A percentile compares a stretch with the other conserved stretches of the same genome.
These are phyloP conservation scores for Lepilemur septentrionalis DNA, from an alignment of 2,797 vertebrate genomes.

Conservation along the genomic window DNA sequence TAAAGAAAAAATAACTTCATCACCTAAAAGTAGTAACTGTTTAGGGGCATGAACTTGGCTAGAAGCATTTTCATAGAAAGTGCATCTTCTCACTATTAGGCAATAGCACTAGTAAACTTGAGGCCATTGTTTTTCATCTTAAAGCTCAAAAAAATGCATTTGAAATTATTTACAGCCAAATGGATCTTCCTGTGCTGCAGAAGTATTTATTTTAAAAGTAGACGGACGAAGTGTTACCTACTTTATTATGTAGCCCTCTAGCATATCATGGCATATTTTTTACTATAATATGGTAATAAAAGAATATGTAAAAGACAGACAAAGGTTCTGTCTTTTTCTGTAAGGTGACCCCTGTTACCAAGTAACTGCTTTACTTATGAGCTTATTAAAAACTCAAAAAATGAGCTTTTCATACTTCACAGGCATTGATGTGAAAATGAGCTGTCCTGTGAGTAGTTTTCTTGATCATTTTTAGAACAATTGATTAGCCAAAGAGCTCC, in stretches of 20 bases:
- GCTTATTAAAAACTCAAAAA: constrained; percentile 91
- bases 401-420: constrained; percentile 90
- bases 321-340: constrained; percentile 88
- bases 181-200: constrained; percentile 62
- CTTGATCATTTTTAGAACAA: constrained; percentile 92
- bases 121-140: constrained; percentile 66
- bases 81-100: constrained; percentile 55
- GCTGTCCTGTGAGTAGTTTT: constrained; percentile 89
- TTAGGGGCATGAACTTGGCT: background rate
- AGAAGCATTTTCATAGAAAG: background rate
- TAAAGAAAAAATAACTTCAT: constrained; percentile 68
- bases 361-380: constrained; percentile 92
- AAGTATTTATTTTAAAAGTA: constrained; percentile 80
- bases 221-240: constrained; percentile 77
- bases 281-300: constrained; percentile 90
- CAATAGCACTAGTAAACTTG: constrained; percentile 37
- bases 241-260: constrained; percentile 87
- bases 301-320: constrained; percentile 88
- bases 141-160: constrained; percentile 28
- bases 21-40: constrained; percentile 55
- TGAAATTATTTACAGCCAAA: constrained; percentile 78
- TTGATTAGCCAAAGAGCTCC: constrained; percentile 91
- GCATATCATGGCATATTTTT: constrained; percentile 87
- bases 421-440: constrained; percentile 92
- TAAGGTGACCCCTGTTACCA: constrained; percentile 91